Conservation (phyloP, 2,888 invertebrate genomes). For the Laspeyria flexula region DNA sequence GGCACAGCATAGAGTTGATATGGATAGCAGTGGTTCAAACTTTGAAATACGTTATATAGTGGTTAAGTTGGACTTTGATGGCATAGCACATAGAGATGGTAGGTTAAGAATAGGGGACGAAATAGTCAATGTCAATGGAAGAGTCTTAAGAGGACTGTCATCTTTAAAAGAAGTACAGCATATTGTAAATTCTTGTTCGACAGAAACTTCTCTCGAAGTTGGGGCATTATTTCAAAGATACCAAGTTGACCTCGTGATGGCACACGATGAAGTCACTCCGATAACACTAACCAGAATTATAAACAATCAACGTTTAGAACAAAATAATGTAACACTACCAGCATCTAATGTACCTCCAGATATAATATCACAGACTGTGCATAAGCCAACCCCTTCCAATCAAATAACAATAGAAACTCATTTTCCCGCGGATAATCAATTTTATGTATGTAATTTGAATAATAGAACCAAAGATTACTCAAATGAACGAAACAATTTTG, state of each 20-base stretch:
- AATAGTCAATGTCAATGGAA: conserved; percentile 95
- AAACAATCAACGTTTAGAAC: conserved; percentile 67
- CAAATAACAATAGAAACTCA: conserved; percentile 80
- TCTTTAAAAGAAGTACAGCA: conserved; percentile 88
- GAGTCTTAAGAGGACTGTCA: conserved; percentile 90
- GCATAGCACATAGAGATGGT: conserved; percentile 91
- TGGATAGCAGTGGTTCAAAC: conserved; percentile 79
- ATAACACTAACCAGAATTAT: conserved; percentile 79
- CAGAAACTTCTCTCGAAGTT: conserved; percentile 73
- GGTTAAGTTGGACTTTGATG: conserved; percentile 87
- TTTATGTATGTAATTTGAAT: conserved; percentile 50
- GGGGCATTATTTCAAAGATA: conserved; percentile 74
- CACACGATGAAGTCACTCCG: conserved; percentile 87
- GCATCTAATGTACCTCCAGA: conserved; percentile 73
- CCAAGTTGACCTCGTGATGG: conserved; percentile 87
- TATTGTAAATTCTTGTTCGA: conserved; percentile 83
- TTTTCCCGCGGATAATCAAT: conserved; percentile 73
- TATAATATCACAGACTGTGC: conserved; percentile 79
- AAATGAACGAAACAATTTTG: conserved; percentile 47
- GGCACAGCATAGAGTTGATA: conserved; percentile 88
- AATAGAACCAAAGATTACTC: conserved; percentile 49
- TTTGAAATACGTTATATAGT: conserved; percentile 88
- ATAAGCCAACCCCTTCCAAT: conserved; percentile 71
- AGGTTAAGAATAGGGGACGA: conserved; percentile 94
- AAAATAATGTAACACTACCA: conserved; percentile 50